Percentiles rank a stretch among this genome's conserved stretches.
phyloP scores from a whole-genome alignment of 2,888 invertebrate genomes.

The Strigamia maritima region DNA sequence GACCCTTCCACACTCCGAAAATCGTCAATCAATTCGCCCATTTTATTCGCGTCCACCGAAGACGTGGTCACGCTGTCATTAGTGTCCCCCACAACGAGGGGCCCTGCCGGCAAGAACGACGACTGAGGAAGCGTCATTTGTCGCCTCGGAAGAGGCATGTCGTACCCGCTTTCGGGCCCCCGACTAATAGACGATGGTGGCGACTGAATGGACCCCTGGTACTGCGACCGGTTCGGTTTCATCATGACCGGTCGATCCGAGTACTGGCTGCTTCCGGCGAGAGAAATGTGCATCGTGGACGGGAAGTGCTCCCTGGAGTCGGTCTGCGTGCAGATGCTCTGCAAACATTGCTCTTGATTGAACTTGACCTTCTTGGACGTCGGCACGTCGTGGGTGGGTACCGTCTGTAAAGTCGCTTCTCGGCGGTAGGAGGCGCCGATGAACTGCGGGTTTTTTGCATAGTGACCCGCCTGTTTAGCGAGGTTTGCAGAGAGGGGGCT shows the following conservation, averaged over 20 bases:
- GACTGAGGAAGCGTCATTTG: too few species aligned
- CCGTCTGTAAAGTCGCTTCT: background rate
- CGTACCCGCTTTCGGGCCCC: background rate
- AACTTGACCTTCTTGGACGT: background rate
- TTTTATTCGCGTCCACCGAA: background rate
- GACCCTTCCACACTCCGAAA: background rate
- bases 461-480: background rate
- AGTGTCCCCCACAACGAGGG: background rate
- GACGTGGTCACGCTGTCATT: background rate
- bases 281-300: background rate
- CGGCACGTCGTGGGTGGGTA: background rate
- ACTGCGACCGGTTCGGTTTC: background rate
- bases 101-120: background rate
- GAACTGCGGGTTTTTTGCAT: too few species aligned
- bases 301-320: background rate
- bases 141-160: too few species aligned
- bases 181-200: background rate
- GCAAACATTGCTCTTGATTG: background rate
- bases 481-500: background rate
- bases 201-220: background rate
- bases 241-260: background rate
- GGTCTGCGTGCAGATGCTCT: background rate
- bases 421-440: background rate
- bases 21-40: background rate
- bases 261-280: background rate